Evolutionary conservation across 2,888 invertebrate genomes (phyloP).

Genomic region (Oegoconia quadripuncta): DNA sequence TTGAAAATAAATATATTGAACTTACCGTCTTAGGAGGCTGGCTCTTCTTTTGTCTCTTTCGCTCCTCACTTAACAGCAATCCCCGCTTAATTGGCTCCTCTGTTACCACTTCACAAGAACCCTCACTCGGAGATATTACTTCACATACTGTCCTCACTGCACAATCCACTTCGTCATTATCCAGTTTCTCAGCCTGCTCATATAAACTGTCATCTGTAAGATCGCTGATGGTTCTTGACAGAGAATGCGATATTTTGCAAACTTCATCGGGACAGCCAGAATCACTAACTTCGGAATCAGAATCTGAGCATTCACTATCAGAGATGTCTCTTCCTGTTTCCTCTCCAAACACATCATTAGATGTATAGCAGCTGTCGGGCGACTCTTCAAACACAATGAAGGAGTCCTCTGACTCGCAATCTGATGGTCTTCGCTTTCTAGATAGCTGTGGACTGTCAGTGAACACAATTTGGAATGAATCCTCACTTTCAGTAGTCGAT

Average conservation of each 20-base stretch:
- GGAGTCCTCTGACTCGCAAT: conserved; percentile 80
- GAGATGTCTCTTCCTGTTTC: conserved; percentile 24
- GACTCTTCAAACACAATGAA: conserved; percentile 74
- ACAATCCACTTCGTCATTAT: conserved; percentile 62
- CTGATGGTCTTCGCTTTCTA: conserved; percentile 47
- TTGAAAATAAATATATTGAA: too few species aligned
- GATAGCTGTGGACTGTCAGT: conserved; percentile 39
- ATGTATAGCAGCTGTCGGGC: conserved; percentile 59
- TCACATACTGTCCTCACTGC: conserved; percentile 28
- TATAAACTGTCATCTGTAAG: conserved; percentile 61
- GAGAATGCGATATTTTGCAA: conserved; percentile 34
- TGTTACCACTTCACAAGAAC: conserved; percentile 11
- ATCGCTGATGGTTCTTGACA: conserved; percentile 59
- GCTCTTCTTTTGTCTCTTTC: conserved; percentile 39
- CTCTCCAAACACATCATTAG: conserved; percentile 59
- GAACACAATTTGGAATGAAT: conserved; percentile 71
- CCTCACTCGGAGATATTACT: conserved; percentile 15
- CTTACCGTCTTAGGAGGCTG: conserved; percentile 56
- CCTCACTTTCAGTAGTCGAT: conserved; percentile 55
- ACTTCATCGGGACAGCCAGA: conserved; percentile 38
- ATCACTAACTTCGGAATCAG: conserved; percentile 41
- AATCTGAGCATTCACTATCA: conserved; percentile 31
- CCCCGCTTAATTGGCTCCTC: conserved; percentile 26
- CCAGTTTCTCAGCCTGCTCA: conserved; percentile 21
- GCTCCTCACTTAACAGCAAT: conserved; percentile 43